A percentile compares a stretch with the other conserved stretches of the same genome.
These are phyloP conservation scores for Myotis yumanensis DNA, from an alignment of 2,113 vertebrate genomes.

Conservation along the genomic window DNA sequence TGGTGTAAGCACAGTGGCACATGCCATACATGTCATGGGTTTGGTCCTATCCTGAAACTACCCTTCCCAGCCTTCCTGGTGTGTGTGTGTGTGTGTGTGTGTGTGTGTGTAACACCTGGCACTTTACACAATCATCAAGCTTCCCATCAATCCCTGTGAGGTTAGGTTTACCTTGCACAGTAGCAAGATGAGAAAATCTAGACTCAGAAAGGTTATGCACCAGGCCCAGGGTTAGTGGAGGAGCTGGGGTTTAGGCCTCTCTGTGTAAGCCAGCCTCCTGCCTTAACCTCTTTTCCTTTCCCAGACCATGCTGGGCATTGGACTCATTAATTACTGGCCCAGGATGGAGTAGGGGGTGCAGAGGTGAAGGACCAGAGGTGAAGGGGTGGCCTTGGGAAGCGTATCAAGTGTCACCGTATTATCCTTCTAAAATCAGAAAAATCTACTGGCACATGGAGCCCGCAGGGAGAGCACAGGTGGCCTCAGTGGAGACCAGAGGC, in stretches of 20 bases:
- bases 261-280: not conserved
- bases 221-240: not conserved
- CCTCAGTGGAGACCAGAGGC: not conserved
- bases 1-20: not conserved
- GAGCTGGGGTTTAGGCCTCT: not conserved
- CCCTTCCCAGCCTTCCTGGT: not conserved
- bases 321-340: not conserved
- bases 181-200: constrained; percentile 2
- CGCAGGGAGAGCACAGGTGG: not conserved
- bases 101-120: not conserved
- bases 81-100: not conserved
- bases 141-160: not conserved
- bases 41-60: not conserved
- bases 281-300: not conserved
- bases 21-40: no score
- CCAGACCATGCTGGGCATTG: not conserved
- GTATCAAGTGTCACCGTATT: not conserved
- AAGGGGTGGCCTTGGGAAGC: not conserved
- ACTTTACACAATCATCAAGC: not conserved
- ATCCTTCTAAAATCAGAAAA: not conserved
- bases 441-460: not conserved
- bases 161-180: not conserved
- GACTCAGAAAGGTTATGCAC: not conserved
- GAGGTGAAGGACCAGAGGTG: not conserved
- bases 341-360: not conserved